Base-by-base conservation (phyloP, 2,888 invertebrate species). In the Eugnorisma glareosa region DNA sequence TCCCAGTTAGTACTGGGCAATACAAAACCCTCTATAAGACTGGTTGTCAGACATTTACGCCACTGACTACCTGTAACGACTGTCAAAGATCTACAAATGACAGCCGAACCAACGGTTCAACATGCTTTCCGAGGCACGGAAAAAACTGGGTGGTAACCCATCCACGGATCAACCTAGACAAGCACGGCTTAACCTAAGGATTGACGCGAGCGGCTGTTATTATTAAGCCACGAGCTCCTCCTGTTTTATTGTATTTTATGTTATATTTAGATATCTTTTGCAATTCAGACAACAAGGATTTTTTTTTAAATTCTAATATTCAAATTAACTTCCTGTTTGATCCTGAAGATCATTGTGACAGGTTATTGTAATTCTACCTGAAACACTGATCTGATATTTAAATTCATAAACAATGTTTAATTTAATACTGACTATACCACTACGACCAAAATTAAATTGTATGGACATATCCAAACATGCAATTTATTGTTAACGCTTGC, bases 401-500 rank as follows among this genome's bases (percentile, higher is more conserved):
- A 54, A 37, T 54, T 77, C 7, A 15, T 40, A 28, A 37, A n/a
- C 21, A 2, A 28, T 37, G 0, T 45, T 2, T 2, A 2, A 31
- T 59, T 37, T 63, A 31, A 31, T 10, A 24, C 10, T 11, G 8
- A 15, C 13, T 13, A n/a, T n/a, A 24, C 13, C 24, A 45, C 31
- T 28, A n/a, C 21, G 11, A 48, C 21, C 57, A 48, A 40, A 77
- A 59, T 59, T 2, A 79, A 68, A 40, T 37, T 43, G 68, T 76
- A 54, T 72, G n/a, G 51, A 61, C 48, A 71, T 43, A 43, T 71
- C 35, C 40, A 51, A 72, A 77, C 43, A n/a, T 24, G 28, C 18
- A 74, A 81, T 81, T 66, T 66, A 59, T 48, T 15, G 57, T 67
- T 45, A 37, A 81, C 51, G 64, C 54, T 48, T 45, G 37, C 61